A percentile compares a stretch with the other conserved stretches of the same genome.
Conservation (phyloP, 37 sponge, comb jelly and placozoan genomes). For the Haliclona indistincta region DNA sequence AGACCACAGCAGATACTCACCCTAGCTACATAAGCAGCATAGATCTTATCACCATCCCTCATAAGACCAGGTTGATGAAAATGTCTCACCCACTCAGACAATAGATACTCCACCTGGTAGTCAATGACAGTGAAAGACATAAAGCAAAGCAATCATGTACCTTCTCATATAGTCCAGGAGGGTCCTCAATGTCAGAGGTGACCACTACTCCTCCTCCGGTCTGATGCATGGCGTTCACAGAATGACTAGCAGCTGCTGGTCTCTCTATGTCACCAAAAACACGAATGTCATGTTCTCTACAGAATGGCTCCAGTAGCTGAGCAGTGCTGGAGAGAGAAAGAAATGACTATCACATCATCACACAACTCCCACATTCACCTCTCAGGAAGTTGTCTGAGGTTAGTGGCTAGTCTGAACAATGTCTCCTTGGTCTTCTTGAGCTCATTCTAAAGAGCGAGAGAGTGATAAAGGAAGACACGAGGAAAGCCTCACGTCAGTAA, state of each 20-base stretch:
- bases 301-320: slow-evolving; percentile 78
- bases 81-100: slow-evolving; percentile 95
- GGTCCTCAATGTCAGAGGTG: slow-evolving; percentile 79
- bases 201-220: slow-evolving; percentile 1
- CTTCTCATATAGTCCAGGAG: slow-evolving; percentile 94
- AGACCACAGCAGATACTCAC: slow-evolving; percentile 23
- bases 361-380: slow-evolving; percentile 29
- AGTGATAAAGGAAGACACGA: not conserved
- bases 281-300: slow-evolving; percentile 54
- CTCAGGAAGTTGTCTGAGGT: slow-evolving; percentile 77
- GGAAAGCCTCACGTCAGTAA: slow-evolving; percentile 68
- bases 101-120: slow-evolving; percentile 84
- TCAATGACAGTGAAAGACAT: not conserved
- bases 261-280: slow-evolving; percentile 12
- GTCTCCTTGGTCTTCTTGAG: slow-evolving; percentile 81
- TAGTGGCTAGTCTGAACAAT: slow-evolving; percentile 62
- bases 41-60: slow-evolving; percentile 88
- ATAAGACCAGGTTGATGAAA: slow-evolving; percentile 88
- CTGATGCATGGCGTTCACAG: not conserved
- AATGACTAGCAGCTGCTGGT: not conserved
- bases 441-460: slow-evolving; percentile 49
- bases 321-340: slow-evolving; percentile 52
- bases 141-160: slow-evolving; percentile 14
- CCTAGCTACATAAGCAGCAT: slow-evolving; percentile 86
- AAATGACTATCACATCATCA: not conserved